phyloP scores from a whole-genome alignment of 2,797 vertebrate genomes.

The Knipowitschia caucasica region DNA sequence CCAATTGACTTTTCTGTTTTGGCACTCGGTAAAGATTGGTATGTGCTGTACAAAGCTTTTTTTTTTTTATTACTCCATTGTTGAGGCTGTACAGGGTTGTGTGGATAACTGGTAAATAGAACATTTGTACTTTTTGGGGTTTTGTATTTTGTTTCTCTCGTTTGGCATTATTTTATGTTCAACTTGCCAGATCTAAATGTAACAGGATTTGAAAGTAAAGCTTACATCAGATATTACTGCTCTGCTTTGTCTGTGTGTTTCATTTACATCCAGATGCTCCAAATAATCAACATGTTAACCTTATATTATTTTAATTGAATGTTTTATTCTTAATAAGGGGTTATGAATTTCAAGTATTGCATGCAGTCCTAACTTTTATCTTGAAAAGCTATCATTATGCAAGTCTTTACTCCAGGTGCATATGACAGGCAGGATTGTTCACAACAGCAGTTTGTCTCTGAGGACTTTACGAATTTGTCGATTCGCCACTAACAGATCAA shows the following conservation, averaged over 20 bases:
- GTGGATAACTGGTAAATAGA: constrained; percentile 96
- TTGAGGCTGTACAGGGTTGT: constrained; percentile 99
- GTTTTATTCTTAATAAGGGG: no score
- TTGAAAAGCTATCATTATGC: no score
- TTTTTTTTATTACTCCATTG: constrained; percentile 86
- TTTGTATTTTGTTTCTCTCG: constrained; percentile 73
- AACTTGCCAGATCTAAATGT: constrained; percentile 99
- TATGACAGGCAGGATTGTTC: no score
- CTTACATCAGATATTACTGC: constrained; percentile 89
- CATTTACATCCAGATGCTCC: no score
- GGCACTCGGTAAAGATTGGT: constrained; percentile 85
- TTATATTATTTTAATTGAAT: no score
- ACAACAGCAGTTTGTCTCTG: no score
- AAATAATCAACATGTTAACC: no score
- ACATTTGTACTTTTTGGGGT: constrained; percentile 81
- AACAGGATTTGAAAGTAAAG: constrained; percentile 99
- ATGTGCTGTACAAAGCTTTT: constrained; percentile 99
- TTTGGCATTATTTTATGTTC: constrained; percentile 90
- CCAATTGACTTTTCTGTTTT: constrained; percentile 70
- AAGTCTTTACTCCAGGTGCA: no score
- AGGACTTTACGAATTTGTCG: no score
- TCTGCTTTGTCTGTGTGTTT: constrained; percentile 22
- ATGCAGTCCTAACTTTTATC: no score
- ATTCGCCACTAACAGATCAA: no score
- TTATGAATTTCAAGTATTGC: no score